Evolutionary conservation across 2,113 vertebrate species (phyloP), one percentile per base, ranked within the genome.

Genomic region (Rhodinocichla rosea): DNA sequence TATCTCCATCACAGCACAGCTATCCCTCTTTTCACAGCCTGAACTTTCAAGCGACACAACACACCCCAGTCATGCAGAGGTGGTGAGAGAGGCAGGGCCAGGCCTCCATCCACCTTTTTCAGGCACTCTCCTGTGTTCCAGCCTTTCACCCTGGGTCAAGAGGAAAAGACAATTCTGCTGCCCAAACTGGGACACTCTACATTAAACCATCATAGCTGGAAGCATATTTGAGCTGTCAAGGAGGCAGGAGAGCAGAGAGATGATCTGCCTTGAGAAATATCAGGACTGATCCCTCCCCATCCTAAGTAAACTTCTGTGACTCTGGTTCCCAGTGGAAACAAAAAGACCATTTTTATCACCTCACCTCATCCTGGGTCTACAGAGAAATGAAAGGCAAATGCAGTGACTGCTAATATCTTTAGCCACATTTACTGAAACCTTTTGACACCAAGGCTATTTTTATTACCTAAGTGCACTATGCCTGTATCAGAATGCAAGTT

Each of bases 401-500:
- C 70, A 84, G 94, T 1, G 33, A 79, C 95, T 90, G 97, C 92
- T 97, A 97, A 97, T 96, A 97, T 95, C 96, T 94, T 63, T 76
- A 97, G 96, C 80, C 95, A 92, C 97, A 96, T 97, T 97, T 97
- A 95, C 69, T 63, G 96, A 97, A 98, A 97, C 97, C 97, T 97
- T 98, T 97, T 98, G 98, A 98, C 97, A 98, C 94, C 40, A 92
- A 92, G 93, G 97, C 88, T 97, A 94, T 97, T 98, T 98, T 98
- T 98, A 98, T 97, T 97, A 97, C 94, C 90, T 98, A 98, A 98
- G 97, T 98, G 97, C 97, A 97, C 92, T 84, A 63, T 63, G 95
- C 94, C 92, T 81, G 87, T 90, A 97, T 97, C 94, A 94, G 95
- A 97, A 95, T 88, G 91, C 83, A 91, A 97, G 95, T 97, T 98